Conservation (phyloP, 2,113 vertebrate genomes). For the Prochilodus magdalenae region DNA sequence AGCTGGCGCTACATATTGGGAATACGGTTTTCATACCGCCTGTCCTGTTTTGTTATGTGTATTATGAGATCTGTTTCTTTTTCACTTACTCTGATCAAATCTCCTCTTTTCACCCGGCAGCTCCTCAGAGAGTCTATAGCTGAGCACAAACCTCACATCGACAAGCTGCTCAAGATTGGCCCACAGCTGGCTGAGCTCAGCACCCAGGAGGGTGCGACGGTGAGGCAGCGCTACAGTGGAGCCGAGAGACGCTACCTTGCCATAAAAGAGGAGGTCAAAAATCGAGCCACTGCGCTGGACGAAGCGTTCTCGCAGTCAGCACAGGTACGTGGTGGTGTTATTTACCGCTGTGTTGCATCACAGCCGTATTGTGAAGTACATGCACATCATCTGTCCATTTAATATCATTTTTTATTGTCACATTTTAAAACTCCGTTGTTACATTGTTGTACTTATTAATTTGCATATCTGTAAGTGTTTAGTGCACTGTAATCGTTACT, state of each 20-base stretch:
- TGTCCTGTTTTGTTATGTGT: too few relatives aligned
- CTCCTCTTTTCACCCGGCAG: slow-evolving; percentile 65
- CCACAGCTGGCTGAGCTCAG: slow-evolving; percentile 93
- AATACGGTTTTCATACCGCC: too few relatives aligned
- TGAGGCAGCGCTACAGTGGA: slow-evolving; percentile 83
- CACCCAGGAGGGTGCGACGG: slow-evolving; percentile 84
- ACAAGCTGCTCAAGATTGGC: slow-evolving; percentile 97
- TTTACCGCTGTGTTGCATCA: too few relatives aligned
- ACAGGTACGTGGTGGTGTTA: slow-evolving; percentile 80
- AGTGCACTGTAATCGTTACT: neutral
- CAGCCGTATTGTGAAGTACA: neutral
- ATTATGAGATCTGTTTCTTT: neutral
- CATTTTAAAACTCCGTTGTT: neutral
- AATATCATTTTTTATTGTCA: neutral
- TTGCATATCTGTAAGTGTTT: neutral
- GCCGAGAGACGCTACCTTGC: slow-evolving; percentile 84
- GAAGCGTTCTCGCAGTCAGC: slow-evolving; percentile 93
- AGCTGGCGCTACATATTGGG: neutral
- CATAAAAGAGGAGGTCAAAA: slow-evolving; percentile 94
- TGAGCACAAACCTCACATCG: slow-evolving; percentile 97
- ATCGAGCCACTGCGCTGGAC: slow-evolving; percentile 85
- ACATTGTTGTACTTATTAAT: neutral
- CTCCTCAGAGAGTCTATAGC: slow-evolving; percentile 94
- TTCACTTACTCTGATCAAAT: neutral
- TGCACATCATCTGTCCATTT: neutral